Evolutionary conservation across 2,888 invertebrate species (phyloP).

Genomic region (Glaucopsyche alexis): DNA sequence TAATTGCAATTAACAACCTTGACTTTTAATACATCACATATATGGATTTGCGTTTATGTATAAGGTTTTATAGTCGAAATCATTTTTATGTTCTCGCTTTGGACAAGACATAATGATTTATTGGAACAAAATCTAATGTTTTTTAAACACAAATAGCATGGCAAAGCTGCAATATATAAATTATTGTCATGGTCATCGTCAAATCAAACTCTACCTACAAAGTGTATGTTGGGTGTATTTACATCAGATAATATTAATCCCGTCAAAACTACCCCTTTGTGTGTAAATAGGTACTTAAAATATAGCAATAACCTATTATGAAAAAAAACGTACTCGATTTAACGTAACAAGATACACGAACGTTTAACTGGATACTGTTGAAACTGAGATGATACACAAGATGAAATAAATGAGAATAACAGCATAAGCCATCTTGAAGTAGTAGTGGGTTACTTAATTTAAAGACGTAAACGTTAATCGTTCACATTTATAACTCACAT

Average conservation of each 20-base stretch:
- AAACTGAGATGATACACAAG: too few relatives aligned
- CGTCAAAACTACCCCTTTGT: too few relatives aligned
- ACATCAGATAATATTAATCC: too few relatives aligned
- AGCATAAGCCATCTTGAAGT: too few relatives aligned
- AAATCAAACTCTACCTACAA: background rate
- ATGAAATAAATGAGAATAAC: too few relatives aligned
- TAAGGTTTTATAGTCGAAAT: conserved; percentile 16
- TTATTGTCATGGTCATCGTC: background rate
- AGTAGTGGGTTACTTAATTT: background rate
- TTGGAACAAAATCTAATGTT: background rate
- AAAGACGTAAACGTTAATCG: background rate
- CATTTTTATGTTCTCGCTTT: conserved; percentile 10
- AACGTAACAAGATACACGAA: too few relatives aligned
- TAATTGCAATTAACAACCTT: conserved; percentile 27
- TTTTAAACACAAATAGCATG: background rate
- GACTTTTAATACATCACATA: conserved; percentile 41
- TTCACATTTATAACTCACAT: background rate
- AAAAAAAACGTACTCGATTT: too few relatives aligned
- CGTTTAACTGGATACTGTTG: too few relatives aligned
- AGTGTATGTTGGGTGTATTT: background rate
- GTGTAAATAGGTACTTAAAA: too few relatives aligned
- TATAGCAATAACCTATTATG: too few relatives aligned
- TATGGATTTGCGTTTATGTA: conserved; percentile 31
- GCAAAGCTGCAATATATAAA: background rate
- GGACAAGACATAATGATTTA: background rate